Conservation (phyloP, 2,888 invertebrate genomes). For the Stenodema calcarata region DNA sequence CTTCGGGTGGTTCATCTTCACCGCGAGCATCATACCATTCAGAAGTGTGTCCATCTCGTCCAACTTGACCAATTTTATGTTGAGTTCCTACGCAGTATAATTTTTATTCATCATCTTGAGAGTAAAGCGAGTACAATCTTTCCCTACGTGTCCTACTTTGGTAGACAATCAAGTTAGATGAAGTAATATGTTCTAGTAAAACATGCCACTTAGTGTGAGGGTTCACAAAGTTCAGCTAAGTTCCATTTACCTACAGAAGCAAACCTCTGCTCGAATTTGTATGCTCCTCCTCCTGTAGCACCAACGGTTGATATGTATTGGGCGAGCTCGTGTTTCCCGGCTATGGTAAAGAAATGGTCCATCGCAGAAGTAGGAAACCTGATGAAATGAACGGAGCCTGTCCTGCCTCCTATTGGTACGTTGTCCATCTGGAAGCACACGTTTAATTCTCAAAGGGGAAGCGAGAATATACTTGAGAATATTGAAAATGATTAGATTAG, state of each 20-base stretch:
- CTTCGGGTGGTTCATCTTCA: conserved; percentile 77
- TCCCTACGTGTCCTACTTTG: too few species aligned
- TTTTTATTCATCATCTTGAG: not conserved
- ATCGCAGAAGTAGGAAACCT: conserved; percentile 96
- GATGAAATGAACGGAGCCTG: conserved; percentile 93
- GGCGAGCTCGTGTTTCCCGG: conserved; percentile 94
- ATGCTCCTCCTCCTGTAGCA: conserved; percentile 98
- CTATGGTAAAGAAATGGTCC: conserved; percentile 89
- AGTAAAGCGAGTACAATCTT: too few species aligned
- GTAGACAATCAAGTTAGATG: too few species aligned
- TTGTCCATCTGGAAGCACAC: conserved; percentile 77
- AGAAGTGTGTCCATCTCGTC: conserved; percentile 97
- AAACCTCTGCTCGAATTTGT: conserved; percentile 94
- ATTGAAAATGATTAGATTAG: too few species aligned
- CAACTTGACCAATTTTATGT: conserved; percentile 90
- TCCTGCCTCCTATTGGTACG: conserved; percentile 80
- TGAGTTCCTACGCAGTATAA: conserved; percentile 75
- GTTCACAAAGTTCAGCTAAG: too few species aligned
- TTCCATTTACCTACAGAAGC: conserved; percentile 67
- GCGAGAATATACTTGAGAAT: too few species aligned
- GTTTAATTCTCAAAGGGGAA: too few species aligned
- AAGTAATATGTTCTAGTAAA: too few species aligned
- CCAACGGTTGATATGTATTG: conserved; percentile 93
- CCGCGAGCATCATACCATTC: conserved; percentile 91
- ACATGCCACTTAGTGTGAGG: too few species aligned